A percentile compares a stretch with the other conserved stretches of the same genome.
phyloP scores from a whole-genome alignment of 1,140 invertebrate genomes.

The Ptiloglossa arizonensis region DNA sequence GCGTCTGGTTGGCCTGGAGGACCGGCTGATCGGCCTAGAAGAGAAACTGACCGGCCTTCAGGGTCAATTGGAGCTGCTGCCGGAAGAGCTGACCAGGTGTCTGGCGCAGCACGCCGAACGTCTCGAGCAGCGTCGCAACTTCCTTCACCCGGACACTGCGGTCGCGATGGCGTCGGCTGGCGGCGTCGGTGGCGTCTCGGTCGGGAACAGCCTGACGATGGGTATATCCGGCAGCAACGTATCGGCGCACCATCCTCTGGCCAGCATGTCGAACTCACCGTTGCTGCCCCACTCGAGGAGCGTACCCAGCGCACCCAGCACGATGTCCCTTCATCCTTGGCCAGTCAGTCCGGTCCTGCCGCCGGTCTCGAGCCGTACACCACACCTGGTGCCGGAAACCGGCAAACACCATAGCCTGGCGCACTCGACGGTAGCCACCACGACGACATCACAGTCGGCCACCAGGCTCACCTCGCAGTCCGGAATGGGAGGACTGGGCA shows the following conservation, averaged over 20 bases:
- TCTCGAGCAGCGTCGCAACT: slow-evolving; percentile 90
- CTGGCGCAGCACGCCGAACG: slow-evolving; percentile 86
- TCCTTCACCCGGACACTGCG: slow-evolving; percentile 92
- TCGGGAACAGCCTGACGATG: slow-evolving; percentile 72
- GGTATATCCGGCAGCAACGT: slow-evolving; percentile 70
- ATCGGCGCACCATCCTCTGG: slow-evolving; percentile 69
- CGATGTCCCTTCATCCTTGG: slow-evolving; percentile 85
- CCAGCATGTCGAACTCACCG: slow-evolving; percentile 80
- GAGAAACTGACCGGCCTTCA: slow-evolving; percentile 91
- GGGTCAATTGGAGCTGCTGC: slow-evolving; percentile 90
- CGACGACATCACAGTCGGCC: slow-evolving; percentile 72
- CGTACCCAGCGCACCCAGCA: slow-evolving; percentile 81
- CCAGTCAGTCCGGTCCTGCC: slow-evolving; percentile 88
- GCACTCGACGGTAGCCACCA: slow-evolving; percentile 80
- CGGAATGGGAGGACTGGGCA: slow-evolving; percentile 77
- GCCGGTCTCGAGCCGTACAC: slow-evolving; percentile 86
- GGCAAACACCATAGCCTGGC: slow-evolving; percentile 76
- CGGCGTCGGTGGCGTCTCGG: slow-evolving; percentile 72
- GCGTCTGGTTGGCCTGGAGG: slow-evolving; percentile 91
- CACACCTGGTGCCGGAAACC: slow-evolving; percentile 88
- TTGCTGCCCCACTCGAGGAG: slow-evolving; percentile 84
- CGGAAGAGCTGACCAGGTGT: slow-evolving; percentile 90
- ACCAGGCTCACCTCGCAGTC: slow-evolving; percentile 75
- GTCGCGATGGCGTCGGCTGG: slow-evolving; percentile 81
- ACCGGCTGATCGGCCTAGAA: slow-evolving; percentile 91